These are phyloP conservation scores for Macrosteles quadrilineatus DNA, from an alignment of 1,140 invertebrate genomes.

Conservation along the genomic window DNA sequence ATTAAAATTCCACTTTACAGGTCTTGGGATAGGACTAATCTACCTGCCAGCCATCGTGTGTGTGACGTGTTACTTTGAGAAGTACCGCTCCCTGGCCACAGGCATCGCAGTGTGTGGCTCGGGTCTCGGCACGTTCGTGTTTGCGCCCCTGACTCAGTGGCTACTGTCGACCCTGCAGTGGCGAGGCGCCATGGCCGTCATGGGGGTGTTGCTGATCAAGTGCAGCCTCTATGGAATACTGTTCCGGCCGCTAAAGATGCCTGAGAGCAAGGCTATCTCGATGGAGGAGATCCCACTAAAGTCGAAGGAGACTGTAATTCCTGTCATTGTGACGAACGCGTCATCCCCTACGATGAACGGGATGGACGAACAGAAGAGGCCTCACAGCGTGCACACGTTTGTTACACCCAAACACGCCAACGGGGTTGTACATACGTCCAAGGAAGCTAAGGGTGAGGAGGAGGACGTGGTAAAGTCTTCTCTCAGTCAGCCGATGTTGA, in stretches of 20 bases:
- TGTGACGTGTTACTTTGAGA: slow-evolving; percentile 93
- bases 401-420: slow-evolving; percentile 14
- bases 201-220: slow-evolving; percentile 63
- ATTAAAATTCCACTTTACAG: too few relatives aligned
- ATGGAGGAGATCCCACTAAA: slow-evolving; percentile 4
- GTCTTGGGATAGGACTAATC: slow-evolving; percentile 90
- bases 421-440: slow-evolving; percentile 46
- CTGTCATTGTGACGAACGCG: neutral
- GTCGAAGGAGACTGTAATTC: slow-evolving; percentile 5
- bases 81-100: slow-evolving; percentile 86
- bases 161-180: slow-evolving; percentile 63
- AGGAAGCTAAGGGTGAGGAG: slow-evolving; percentile 22
- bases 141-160: slow-evolving; percentile 73
- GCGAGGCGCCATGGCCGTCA: slow-evolving; percentile 57
- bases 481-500: slow-evolving; percentile 64
- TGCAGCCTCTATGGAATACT: slow-evolving; percentile 83
- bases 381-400: slow-evolving; percentile 36
- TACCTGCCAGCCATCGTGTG: slow-evolving; percentile 94
- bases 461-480: slow-evolving; percentile 53
- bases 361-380: slow-evolving; percentile 33
- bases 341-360: neutral
- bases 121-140: slow-evolving; percentile 82
- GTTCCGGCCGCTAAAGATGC: slow-evolving; percentile 63
- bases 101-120: slow-evolving; percentile 94
- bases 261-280: neutral